Base-by-base conservation (phyloP, 2,888 invertebrate species). In the Metalampra italica region DNA sequence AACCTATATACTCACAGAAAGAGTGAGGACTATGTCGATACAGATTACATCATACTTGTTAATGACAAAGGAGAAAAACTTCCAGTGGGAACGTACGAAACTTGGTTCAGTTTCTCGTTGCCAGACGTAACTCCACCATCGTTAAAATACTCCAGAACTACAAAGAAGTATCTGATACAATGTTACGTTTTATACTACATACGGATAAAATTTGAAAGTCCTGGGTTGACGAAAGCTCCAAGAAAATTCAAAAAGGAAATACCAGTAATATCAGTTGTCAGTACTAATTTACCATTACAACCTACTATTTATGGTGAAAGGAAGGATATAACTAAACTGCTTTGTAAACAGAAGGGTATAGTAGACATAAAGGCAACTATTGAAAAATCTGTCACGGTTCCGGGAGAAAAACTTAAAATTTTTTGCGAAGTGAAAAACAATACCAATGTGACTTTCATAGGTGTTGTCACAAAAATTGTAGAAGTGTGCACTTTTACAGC, bases 101-200 rank as follows among this genome's bases (percentile, higher is more conserved):
- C 50, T 12, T 49, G 54, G 13, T 53, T 58, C 30, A 51, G 47
- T 29, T 56, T 60, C 42, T 43, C 46, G 13, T 30, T 60, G 34
- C 59, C 59, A 9, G 15, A 49, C 7, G 43, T 56, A 12, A 45
- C 55, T 22, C 59, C 59, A 41, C 34, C 53, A 7, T 42, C 54
- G 4, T 40, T 56, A 29, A 50, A 40, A 36, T 47, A 47, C 15
- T 29, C 47, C 3, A 55, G 49, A 29, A 15, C 7, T 7, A 36
- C 29, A 14, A 15, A 30, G 8, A 48, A 36, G 42, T 12, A 54
- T 9, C 43, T 44, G 0, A 39, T 55, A 42, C 36, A 49, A 30
- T 57, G 57, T 40, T 41, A 39, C 9, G 55, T 60, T 22, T 30
- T 15, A 1, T 58, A 60, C 14, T 52, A 46, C 41, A 47, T 60